Evolutionary conservation across 2,888 invertebrate genomes (phyloP), one percentile per base, ranked within the genome.

Genomic region (Phlogophora meticulosa): DNA sequence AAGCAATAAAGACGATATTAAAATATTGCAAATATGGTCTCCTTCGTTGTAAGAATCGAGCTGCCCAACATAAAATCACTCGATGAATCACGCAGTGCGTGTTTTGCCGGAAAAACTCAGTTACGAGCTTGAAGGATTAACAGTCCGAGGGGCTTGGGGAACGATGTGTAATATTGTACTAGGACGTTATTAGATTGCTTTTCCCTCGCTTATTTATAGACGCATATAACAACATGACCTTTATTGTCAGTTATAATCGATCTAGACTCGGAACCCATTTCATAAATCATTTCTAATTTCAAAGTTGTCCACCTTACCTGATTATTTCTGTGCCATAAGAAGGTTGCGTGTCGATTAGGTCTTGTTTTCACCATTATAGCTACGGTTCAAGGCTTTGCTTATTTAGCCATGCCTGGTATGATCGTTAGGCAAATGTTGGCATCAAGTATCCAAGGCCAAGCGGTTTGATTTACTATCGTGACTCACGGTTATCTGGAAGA

Each of bases 71-170:
- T 71, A 66, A 64, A 72, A 76, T 65, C 78, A 73, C 72, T 63
- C 78, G 78, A 89, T 93, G 92, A 93, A 87, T 93, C 91, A 93
- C 84, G 77, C 83, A 45, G 73, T 87, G 88, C 89, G 86, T 88
- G 87, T 81, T 87, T 89, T 84, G 87, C 73, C 82, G 80, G 87
- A 87, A 90, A 88, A 87, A 84, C 80, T 81, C 69, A 75, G 72
- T 72, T 80, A 78, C 76, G 78, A 83, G 83, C 77, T 80, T 62
- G 78, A 82, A 85, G 89, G 90, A 91, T 90, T 91, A 90, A 89
- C 84, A 83, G 78, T 86, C 81, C 55, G 63, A 81, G 88, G 88
- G 85, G 73, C 67, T 60, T 70, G 62, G 66, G 78, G 65, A 70
- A 52, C 58, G 56, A 57, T 34, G 51, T 56, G 64, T 65, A 69